Conservation (phyloP, 2,888 invertebrate species). For the Carterocephalus palaemon region DNA sequence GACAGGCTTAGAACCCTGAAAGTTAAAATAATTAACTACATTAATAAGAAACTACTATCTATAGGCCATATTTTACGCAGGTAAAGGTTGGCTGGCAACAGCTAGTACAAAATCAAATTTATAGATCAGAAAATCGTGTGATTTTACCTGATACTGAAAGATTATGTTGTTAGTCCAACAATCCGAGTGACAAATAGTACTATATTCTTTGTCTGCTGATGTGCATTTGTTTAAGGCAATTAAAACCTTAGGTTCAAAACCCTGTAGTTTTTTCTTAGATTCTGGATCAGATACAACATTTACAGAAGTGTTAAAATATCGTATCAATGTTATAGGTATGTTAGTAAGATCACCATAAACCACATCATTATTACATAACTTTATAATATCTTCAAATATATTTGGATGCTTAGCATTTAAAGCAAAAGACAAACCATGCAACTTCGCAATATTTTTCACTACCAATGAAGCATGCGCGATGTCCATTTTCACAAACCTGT, state of each 20-base stretch:
- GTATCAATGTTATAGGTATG: slow-evolving; percentile 45
- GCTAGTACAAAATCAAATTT: too few relatives aligned
- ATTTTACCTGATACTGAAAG: slow-evolving; percentile 53
- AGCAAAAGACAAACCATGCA: slow-evolving; percentile 56
- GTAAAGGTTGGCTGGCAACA: too few relatives aligned
- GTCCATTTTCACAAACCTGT: slow-evolving; percentile 46
- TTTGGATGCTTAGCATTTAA: slow-evolving; percentile 43
- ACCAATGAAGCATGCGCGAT: slow-evolving; percentile 47
- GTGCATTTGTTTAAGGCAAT: slow-evolving; percentile 49
- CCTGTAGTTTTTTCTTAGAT: slow-evolving; percentile 42
- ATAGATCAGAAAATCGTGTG: too few relatives aligned
- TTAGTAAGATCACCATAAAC: slow-evolving; percentile 49
- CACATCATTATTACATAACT: slow-evolving; percentile 44
- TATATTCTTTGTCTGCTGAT: slow-evolving; percentile 39
- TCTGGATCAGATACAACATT: slow-evolving; percentile 43
- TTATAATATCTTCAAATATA: slow-evolving; percentile 44
- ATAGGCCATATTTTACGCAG: slow-evolving; percentile 17
- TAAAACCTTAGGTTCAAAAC: slow-evolving; percentile 43
- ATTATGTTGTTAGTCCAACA: slow-evolving; percentile 61
- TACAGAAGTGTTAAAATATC: slow-evolving; percentile 52
- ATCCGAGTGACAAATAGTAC: slow-evolving; percentile 59
- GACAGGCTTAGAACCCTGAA: slow-evolving; percentile 52
- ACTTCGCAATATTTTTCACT: slow-evolving; percentile 57
- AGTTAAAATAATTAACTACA: slow-evolving; percentile 31
- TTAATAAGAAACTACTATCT: slow-evolving; percentile 23